Evolutionary conservation across 1,140 invertebrate species (phyloP).

Genomic region (Orchestia grillus): DNA sequence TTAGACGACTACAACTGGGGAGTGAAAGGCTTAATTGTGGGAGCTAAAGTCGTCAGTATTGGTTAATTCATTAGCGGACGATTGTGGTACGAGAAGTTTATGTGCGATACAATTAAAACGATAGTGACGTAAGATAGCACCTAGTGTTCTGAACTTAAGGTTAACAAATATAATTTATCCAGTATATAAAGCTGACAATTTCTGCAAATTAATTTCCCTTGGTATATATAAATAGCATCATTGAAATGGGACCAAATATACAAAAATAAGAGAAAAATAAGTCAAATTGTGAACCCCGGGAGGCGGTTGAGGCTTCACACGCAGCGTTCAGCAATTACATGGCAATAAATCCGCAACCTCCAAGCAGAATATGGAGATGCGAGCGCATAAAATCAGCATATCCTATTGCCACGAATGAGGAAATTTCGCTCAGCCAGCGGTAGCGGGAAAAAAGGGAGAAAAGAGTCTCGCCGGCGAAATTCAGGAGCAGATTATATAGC

Average conservation of each 20-base stretch:
- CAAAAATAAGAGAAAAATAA: not conserved
- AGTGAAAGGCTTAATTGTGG: not conserved
- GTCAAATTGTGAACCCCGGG: not conserved
- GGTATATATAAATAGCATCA: no score
- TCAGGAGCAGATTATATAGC: not conserved
- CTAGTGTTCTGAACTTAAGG: no score
- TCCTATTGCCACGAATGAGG: not conserved
- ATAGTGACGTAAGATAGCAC: no score
- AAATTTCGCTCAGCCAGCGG: not conserved
- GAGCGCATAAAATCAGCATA: not conserved
- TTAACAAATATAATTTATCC: no score
- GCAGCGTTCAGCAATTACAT: not conserved
- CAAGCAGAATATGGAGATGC: not conserved
- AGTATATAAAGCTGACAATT: no score
- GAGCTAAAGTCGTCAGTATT: not conserved
- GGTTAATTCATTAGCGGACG: not conserved
- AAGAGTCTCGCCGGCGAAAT: not conserved
- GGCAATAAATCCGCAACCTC: not conserved
- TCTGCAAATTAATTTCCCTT: no score
- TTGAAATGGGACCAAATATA: not conserved
- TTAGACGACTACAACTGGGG: not conserved
- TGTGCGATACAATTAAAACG: no score
- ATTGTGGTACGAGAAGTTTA: not conserved
- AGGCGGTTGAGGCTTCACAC: not conserved
- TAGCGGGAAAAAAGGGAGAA: no score